phyloP scores from a whole-genome alignment of 2,797 vertebrate species.

The Coregonus ussuriensis region DNA sequence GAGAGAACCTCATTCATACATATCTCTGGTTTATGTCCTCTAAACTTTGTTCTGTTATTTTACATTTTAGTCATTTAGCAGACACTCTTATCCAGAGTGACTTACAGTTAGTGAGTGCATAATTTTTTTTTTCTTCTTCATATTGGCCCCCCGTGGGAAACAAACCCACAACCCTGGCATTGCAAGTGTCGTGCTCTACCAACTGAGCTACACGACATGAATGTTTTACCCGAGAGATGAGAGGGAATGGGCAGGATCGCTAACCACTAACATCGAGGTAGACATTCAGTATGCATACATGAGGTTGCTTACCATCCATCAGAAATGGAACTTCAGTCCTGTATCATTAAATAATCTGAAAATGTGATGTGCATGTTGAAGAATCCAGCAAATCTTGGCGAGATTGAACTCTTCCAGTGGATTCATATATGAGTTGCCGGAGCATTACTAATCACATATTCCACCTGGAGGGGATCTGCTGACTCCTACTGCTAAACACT shows the following conservation, averaged over 20 bases:
- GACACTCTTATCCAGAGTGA: too few species aligned
- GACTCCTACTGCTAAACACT: conserved; percentile 19
- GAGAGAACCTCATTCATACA: conserved; percentile 49
- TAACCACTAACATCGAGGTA: conserved; percentile 6
- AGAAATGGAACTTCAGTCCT: conserved; percentile 6
- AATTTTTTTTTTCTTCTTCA: too few species aligned
- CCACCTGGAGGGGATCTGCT: conserved; percentile 8
- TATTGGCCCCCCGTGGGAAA: too few species aligned
- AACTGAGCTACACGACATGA: background rate
- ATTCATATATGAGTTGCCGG: conserved; percentile 15
- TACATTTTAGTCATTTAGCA: too few species aligned
- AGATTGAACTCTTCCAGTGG: conserved; percentile 9
- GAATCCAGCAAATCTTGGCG: background rate
- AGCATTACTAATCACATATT: conserved; percentile 25
- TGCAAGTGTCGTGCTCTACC: too few species aligned
- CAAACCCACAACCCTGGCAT: too few species aligned
- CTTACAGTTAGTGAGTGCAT: too few species aligned
- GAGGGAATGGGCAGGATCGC: conserved; percentile 23
- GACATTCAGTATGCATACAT: background rate
- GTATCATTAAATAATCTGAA: background rate
- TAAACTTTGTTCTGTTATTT: background rate
- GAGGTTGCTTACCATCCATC: background rate
- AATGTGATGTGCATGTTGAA: background rate
- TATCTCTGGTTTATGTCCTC: conserved; percentile 9
- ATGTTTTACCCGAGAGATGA: conserved; percentile 20